Evolutionary conservation across 2,797 vertebrate species (phyloP).

Genomic region (Pangasius mekongensis): DNA sequence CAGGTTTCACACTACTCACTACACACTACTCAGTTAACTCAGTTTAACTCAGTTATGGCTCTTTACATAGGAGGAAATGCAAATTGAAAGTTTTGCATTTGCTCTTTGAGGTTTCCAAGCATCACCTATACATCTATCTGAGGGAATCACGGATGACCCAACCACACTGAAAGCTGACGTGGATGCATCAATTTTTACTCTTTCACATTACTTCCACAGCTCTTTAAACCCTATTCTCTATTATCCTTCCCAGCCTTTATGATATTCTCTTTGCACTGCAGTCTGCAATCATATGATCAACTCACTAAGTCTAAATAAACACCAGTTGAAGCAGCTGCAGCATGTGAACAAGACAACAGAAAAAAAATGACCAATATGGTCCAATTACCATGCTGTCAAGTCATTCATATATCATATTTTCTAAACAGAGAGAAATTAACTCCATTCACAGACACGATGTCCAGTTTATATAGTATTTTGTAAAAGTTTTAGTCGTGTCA

Average conservation of each 20-base stretch:
- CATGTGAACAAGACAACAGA: neutral
- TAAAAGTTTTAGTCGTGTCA: neutral
- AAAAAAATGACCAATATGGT: neutral
- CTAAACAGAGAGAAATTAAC: neutral
- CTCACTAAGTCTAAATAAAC: conserved; percentile 17
- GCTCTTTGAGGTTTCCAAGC: neutral
- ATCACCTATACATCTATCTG: neutral
- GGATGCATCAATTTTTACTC: neutral
- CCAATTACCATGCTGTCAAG: neutral
- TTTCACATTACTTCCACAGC: neutral
- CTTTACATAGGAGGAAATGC: neutral
- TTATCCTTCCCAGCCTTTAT: neutral
- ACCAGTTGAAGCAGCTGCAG: neutral
- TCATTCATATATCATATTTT: neutral
- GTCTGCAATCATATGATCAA: conserved; percentile 16
- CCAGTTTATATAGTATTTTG: neutral
- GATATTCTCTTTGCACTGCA: neutral
- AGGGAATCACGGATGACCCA: neutral
- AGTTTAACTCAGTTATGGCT: neutral
- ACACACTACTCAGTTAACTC: neutral
- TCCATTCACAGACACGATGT: neutral
- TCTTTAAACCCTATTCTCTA: neutral
- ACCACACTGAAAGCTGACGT: neutral
- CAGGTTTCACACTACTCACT: neutral
- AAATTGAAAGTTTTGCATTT: too few relatives aligned